phyloP scores from a whole-genome alignment of 2,888 invertebrate genomes.

The Sthenelais limicola region DNA sequence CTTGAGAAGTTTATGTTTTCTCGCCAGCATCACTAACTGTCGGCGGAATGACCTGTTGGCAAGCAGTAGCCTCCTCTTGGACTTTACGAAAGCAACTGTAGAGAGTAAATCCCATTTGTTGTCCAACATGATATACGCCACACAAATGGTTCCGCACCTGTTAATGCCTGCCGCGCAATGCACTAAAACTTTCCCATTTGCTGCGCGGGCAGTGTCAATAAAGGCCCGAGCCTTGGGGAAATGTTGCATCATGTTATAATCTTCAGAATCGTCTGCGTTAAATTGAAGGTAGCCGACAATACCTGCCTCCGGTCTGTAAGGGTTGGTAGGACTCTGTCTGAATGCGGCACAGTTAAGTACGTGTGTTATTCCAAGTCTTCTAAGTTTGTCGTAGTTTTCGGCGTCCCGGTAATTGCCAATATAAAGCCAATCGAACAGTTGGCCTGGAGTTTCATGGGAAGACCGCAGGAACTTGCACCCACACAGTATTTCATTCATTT shows the following conservation, averaged over 20 bases:
- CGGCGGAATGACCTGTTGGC: slow-evolving; percentile 15
- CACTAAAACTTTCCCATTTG: slow-evolving; percentile 15
- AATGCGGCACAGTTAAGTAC: slow-evolving; percentile 42
- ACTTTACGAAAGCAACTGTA: neutral
- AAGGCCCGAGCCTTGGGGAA: slow-evolving; percentile 26
- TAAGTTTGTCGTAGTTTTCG: slow-evolving; percentile 1
- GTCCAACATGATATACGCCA: slow-evolving; percentile 33
- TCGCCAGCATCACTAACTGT: slow-evolving; percentile 20
- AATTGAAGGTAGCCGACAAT: slow-evolving; percentile 18
- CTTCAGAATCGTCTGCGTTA: slow-evolving; percentile 19
- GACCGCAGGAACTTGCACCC: too few relatives aligned
- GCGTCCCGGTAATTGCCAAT: slow-evolving; percentile 29
- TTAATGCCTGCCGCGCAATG: slow-evolving; percentile 39
- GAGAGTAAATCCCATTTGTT: slow-evolving; percentile 13
- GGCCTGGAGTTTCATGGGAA: too few relatives aligned
- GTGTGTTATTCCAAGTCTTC: slow-evolving; percentile 29
- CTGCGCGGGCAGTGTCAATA: neutral
- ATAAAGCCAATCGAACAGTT: slow-evolving; percentile 3
- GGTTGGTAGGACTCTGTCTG: neutral
- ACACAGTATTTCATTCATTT: too few relatives aligned
- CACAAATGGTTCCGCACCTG: slow-evolving; percentile 35
- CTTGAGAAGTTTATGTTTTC: neutral
- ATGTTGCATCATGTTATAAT: slow-evolving; percentile 40
- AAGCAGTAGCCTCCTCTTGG: neutral
- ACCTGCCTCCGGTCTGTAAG: neutral